Conservation (phyloP, 2,113 vertebrate genomes). For the human region GRCh38 chr16:12383001-12383500, state of each 20-base stretch:
- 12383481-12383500: too few relatives aligned
- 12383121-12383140: not conserved
- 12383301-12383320: not conserved
- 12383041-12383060: not conserved
- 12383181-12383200: not conserved
- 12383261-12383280: not conserved
- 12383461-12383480: too few relatives aligned
- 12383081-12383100: not conserved
- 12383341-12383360: not conserved
- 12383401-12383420: not conserved
- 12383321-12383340: not conserved
- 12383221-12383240: not conserved
- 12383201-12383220: not conserved
- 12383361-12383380: not conserved
- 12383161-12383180: not conserved
- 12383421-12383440: not conserved
- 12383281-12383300: not conserved
- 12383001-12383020: not conserved
- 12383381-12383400: not conserved
- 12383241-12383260: too few relatives aligned
- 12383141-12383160: not conserved
- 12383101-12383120: not conserved
- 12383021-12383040: not conserved
- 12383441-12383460: not conserved
- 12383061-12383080: not conserved